These are phyloP conservation scores for Casuarius casuarius DNA, from an alignment of 2,113 vertebrate genomes.

Conservation along the genomic window DNA sequence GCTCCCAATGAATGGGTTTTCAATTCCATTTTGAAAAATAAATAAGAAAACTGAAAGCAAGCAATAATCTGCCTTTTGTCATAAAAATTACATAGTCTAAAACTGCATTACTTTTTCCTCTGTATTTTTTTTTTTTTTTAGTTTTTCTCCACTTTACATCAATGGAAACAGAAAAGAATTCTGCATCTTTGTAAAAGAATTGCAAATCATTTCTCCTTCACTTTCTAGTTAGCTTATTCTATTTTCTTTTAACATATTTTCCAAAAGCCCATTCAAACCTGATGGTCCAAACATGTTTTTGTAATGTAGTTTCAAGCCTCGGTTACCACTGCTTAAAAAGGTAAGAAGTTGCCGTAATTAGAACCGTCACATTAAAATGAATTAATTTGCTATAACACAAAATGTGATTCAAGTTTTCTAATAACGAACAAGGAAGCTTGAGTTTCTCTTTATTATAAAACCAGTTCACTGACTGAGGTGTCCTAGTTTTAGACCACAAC, in stretches of 20 bases:
- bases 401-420: neutral
- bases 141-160: neutral
- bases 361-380: neutral
- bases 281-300: neutral
- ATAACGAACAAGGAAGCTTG: neutral
- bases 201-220: neutral
- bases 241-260: neutral
- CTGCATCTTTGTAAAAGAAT: neutral
- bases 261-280: neutral
- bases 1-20: neutral
- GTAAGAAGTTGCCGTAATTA: neutral
- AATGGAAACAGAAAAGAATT: neutral
- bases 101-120: neutral
- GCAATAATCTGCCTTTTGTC: neutral
- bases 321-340: neutral
- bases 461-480: neutral
- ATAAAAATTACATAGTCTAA: conserved; percentile 29
- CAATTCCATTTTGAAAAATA: neutral
- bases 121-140: fast-evolving
- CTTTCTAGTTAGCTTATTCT: neutral
- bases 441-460: neutral
- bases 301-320: conserved; percentile 4
- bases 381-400: neutral
- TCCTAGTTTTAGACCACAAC: neutral
- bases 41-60: conserved; percentile 11